Evolutionary conservation across 1,140 invertebrate genomes (phyloP), one percentile per base, ranked within the genome.

Genomic region (Orchesella cincta): DNA sequence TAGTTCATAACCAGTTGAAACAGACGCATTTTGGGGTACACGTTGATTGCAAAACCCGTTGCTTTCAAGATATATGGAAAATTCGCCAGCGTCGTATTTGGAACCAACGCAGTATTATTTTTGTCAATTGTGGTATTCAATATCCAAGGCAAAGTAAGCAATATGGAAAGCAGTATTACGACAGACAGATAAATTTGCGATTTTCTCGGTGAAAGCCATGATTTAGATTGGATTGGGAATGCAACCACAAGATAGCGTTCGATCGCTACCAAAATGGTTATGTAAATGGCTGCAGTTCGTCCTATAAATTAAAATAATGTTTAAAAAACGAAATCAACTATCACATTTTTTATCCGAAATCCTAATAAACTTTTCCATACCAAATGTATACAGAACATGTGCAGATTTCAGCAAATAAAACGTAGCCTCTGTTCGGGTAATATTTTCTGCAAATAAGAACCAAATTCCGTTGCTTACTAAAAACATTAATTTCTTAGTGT

Each of bases 181-280:
- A 14, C 8, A 1, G 31, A 26, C 8, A 67, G 31, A 33, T 67
- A 67, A 33, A 67, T 5, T 12, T 31, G 29, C 8, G 62, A 67
- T n/a, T 67, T 67, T 2, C 8, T 5, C 8, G 62, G 62, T 5
- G 62, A 3, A 12, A 67, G 62, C 62, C 62, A 67, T 14, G 31
- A 29, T n/a, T 67, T 67, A n/a, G 62, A 29, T 14, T 67, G 3
- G 5, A 67, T 29, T 8, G 62, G 62, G 33, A 67, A 67, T n/a
- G 62, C 62, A 2, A 67, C 62, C 3, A 67, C 62, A 14, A 67
- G 31, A 33, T 67, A 67, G 23, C 62, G 62, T 29, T 67, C 62
- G 8, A 67, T 33, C 14, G 62, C 33, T 5, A 67, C 62, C 29
- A 67, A 33, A 33, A 67, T 67, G 1, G 62, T 67, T 14, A 67